Conservation (phyloP, 2,888 invertebrate species). For the Tetramorium bicarinatum region DNA sequence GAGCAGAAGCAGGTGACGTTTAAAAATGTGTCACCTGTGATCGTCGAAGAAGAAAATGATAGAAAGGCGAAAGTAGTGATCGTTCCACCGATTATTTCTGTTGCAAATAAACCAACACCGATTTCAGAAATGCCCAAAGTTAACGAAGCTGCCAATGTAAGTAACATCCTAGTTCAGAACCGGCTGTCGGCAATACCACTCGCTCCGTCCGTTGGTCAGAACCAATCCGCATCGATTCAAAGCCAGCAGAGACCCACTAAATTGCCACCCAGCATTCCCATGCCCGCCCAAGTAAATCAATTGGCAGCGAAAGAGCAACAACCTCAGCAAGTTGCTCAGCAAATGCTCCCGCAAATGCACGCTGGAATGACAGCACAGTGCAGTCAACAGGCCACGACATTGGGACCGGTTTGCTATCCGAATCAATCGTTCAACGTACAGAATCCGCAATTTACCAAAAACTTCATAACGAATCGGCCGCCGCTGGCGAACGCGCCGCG, state of each 20-base stretch:
- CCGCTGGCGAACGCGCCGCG: constrained; percentile 68
- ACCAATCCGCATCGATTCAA: constrained; percentile 44
- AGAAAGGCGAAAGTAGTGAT: constrained; percentile 61
- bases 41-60: constrained; percentile 77
- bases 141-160: constrained; percentile 59
- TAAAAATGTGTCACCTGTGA: constrained; percentile 82
- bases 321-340: constrained; percentile 56
- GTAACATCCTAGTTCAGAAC: constrained; percentile 67
- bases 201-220: constrained; percentile 46
- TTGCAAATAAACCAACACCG: constrained; percentile 9
- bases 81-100: constrained; percentile 62
- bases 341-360: constrained; percentile 56
- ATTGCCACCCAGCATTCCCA: constrained; percentile 54
- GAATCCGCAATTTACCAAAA: constrained; percentile 81
- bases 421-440: constrained; percentile 81
- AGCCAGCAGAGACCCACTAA: constrained; percentile 62
- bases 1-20: constrained; percentile 89
- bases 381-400: constrained; percentile 42
- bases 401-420: constrained; percentile 74
- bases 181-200: constrained; percentile 75
- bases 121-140: constrained; percentile 26
- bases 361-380: constrained; percentile 58
- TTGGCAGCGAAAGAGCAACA: constrained; percentile 65
- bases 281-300: constrained; percentile 65
- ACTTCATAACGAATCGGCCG: constrained; percentile 75